These are phyloP conservation scores for Lepidotrigona ventralis DNA, from an alignment of 1,140 invertebrate species.

Conservation along the genomic window DNA sequence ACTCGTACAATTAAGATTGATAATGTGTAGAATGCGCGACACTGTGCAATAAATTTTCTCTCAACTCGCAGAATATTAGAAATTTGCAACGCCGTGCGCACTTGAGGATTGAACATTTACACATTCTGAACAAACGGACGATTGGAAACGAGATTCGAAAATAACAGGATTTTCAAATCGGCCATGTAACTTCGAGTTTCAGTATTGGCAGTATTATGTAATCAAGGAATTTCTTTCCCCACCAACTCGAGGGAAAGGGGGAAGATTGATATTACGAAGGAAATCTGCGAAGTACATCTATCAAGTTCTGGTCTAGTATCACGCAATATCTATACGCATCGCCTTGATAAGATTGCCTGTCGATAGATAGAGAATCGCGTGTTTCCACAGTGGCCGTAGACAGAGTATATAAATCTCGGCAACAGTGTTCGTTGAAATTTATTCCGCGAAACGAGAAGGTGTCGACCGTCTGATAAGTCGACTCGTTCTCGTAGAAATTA, in stretches of 20 bases:
- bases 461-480: not conserved
- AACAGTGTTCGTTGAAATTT: slow-evolving; percentile 9
- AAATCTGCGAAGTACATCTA: slow-evolving; percentile 19
- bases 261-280: slow-evolving; percentile 24
- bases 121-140: not conserved
- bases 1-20: no score
- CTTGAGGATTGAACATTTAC: no score
- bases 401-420: slow-evolving; percentile 19
- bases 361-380: slow-evolving; percentile 38
- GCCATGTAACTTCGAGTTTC: not conserved
- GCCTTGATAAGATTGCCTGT: slow-evolving; percentile 40
- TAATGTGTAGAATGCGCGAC: no score
- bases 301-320: slow-evolving; percentile 13
- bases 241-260: no score
- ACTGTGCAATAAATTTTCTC: no score
- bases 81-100: no score
- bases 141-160: not conserved
- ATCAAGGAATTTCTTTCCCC: slow-evolving; percentile 5
- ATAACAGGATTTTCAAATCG: slow-evolving; percentile 14
- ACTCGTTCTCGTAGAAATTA: not conserved
- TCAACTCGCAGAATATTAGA: no score
- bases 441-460: slow-evolving; percentile 3
- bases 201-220: not conserved
- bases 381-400: not conserved
- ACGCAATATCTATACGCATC: slow-evolving; percentile 5